Evolutionary conservation across 2,888 invertebrate species (phyloP), one percentile per base, ranked within the genome.

Genomic region (Drosophila koepferae): DNA sequence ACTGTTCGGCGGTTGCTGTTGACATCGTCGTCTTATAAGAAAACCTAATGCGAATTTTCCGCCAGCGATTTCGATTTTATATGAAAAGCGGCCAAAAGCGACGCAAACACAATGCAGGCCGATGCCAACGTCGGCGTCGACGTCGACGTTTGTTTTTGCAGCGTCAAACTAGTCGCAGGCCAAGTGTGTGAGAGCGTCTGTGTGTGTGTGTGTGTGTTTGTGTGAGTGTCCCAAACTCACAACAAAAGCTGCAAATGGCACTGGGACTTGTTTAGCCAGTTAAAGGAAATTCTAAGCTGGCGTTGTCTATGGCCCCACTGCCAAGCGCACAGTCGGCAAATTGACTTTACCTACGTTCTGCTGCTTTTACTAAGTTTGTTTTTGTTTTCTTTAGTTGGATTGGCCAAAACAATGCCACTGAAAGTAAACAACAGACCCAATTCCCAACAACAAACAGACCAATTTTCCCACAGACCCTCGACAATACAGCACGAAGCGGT

Each of bases 41-140:
- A 92, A 90, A 91, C 91, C 90, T 91, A 92, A 92, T 93, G 93
- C 91, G 89, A 91, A 80, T 86, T 92, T 91, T 90, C 89, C 89
- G 88, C 82, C 82, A 81, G 76, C 81, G 90, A 82, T 90, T 92
- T 91, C 88, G 90, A 91, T 92, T 92, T 92, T 93, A 92, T 93
- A 93, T 92, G 90, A 91, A 92, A 90, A 78, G 70, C 78, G 74
- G 63, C 80, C 74, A 68, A 87, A 77, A 75, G 79, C 86, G 43
- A 16, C 46, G 78, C 82, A 82, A 86, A 76, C 72, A 76, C 87
- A 86, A 87, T 85, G 70, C 85, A 82, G 87, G 87, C 75, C 85
- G 69, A 77, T 63, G 82, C 54, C 64, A 49, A 18, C 70, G 51
- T 46, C 34, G 18, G 2, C 53, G 53, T 14, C 65, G 20, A 2